Base-by-base conservation (phyloP, 2,797 vertebrate genomes). In the Buceros bicornis region DNA sequence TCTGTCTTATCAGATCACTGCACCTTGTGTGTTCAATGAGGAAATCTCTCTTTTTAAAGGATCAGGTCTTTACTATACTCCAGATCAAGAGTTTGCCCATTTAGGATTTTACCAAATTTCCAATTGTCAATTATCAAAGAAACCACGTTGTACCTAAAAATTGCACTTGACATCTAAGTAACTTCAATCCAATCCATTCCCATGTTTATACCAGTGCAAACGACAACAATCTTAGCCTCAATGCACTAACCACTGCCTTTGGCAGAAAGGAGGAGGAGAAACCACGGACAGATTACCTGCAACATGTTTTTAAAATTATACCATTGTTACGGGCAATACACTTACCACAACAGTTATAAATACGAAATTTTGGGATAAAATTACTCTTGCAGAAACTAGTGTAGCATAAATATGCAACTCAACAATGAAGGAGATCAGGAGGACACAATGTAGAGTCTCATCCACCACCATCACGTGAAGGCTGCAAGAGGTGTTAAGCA, bases 1-100 rank as follows among this genome's bases (percentile, higher is more conserved):
- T 79, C 66, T 86, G 16, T 78, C 89, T 97, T 97, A 96, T 79
- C 70, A 62, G 97, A 96, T 77, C 72, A 62, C 48, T 89, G 79
- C 62, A 97, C 78, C 74, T 96, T 96, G 54, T 71, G 31, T 64
- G 51, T 87, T 91, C 82, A 95, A 28, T 95, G 89, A 98, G 91
- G 69, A 90, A 71, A 80, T 22, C 8, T 24, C 28, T 77, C 31
- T 86, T 93, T 43, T 70, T 29, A 83, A 91, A 84, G 37, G 54
- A 95, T 70, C 69, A 94, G n/a, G 70, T 96, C 43, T 47, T 91
- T 57, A 70, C 24, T 10, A 19, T 82, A 73, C 18, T 33, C 29
- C 35, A 43, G n/a, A 69, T 70, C 43, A 95, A 92, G 48, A 58
- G 31, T 77, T 56, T 74, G 6, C 47, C 71, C 40, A 50, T 87